These are phyloP conservation scores for Cantharis rufa DNA, from an alignment of 2,888 invertebrate species.

Conservation along the genomic window DNA sequence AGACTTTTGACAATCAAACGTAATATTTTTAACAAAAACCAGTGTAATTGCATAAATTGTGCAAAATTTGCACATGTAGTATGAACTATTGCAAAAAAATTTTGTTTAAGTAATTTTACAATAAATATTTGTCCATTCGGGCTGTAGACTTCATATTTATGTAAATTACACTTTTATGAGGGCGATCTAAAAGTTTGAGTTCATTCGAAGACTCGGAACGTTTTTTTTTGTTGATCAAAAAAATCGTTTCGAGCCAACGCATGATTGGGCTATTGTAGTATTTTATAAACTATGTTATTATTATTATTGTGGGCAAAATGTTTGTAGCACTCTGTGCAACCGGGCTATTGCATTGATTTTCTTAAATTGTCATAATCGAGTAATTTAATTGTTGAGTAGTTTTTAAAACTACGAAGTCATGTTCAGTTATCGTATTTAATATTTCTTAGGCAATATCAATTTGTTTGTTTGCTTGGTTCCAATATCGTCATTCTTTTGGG, in stretches of 20 bases:
- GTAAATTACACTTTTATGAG: constrained; percentile 53
- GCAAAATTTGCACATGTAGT: constrained; percentile 24
- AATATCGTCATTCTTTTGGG: constrained; percentile 53
- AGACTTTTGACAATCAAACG: constrained; percentile 16
- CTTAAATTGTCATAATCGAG: constrained; percentile 40
- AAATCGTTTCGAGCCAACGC: constrained; percentile 34
- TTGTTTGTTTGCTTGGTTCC: constrained; percentile 7
- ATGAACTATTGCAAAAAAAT: constrained; percentile 58
- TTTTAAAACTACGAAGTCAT: constrained; percentile 30
- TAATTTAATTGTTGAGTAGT: background rate
- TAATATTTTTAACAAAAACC: constrained; percentile 31
- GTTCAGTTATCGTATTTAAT: constrained; percentile 31
- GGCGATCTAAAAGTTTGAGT: constrained; percentile 48
- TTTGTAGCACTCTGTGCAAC: constrained; percentile 58
- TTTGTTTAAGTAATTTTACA: constrained; percentile 54
- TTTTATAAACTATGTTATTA: constrained; percentile 40
- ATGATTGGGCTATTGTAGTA: constrained; percentile 55
- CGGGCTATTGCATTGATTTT: constrained; percentile 55
- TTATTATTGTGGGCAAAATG: constrained; percentile 49
- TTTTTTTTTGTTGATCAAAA: constrained; percentile 1
- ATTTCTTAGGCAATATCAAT: constrained; percentile 14
- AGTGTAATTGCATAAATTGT: constrained; percentile 23
- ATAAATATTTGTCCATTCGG: constrained; percentile 58
- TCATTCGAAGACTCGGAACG: constrained; percentile 42
- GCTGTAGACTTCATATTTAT: constrained; percentile 57